Evolutionary conservation across 2,888 invertebrate genomes (phyloP).

Genomic region (Diarsia brunnea): DNA sequence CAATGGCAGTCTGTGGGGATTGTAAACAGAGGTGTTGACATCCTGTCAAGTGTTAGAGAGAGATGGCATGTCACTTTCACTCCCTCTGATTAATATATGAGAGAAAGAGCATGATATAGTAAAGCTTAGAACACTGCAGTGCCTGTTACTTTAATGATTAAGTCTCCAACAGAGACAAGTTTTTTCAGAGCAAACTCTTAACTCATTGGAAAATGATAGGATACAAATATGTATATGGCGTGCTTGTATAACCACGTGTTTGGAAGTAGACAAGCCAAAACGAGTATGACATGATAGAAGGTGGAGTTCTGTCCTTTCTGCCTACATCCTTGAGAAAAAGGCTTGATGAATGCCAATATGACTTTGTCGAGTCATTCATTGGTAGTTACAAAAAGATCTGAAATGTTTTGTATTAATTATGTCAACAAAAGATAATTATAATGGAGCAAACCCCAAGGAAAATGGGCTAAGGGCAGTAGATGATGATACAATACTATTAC

Average conservation of each 20-base stretch:
- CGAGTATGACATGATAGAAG: background rate
- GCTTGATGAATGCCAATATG: background rate
- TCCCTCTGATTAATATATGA: background rate
- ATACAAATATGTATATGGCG: background rate
- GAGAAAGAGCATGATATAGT: background rate
- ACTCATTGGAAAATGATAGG: background rate
- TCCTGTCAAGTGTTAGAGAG: slow-evolving; percentile 33
- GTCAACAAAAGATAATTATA: background rate
- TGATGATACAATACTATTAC: background rate
- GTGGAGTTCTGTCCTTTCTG: background rate
- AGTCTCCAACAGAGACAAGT: too few species aligned
- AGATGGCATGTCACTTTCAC: background rate
- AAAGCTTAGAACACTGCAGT: background rate
- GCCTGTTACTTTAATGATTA: background rate
- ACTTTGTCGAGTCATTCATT: background rate
- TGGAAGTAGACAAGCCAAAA: background rate
- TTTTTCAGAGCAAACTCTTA: background rate
- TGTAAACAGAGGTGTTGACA: slow-evolving; percentile 43
- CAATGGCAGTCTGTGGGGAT: slow-evolving; percentile 19
- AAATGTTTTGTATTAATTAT: background rate
- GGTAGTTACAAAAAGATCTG: background rate
- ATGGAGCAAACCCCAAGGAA: background rate
- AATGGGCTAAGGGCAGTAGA: background rate
- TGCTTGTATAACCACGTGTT: background rate
- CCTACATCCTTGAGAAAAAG: background rate